phyloP scores from a whole-genome alignment of 2,888 invertebrate genomes.

The Pterobdella sp. region DNA sequence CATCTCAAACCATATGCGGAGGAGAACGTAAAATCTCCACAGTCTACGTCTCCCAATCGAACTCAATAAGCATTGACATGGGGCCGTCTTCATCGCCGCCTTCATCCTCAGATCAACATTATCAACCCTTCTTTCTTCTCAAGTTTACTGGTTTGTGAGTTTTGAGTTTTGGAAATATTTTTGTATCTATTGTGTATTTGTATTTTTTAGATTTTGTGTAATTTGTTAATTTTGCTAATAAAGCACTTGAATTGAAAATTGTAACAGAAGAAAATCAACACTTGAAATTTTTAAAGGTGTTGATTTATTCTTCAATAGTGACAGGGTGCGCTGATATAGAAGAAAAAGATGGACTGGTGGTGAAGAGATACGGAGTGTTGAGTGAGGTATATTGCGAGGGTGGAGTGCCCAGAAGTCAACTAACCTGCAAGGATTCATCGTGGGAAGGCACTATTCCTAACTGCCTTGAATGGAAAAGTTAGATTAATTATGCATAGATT shows the following conservation, averaged over 20 bases:
- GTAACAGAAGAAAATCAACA: too few species aligned
- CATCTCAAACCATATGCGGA: background rate
- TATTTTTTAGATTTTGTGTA: background rate
- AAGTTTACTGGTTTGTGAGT: background rate
- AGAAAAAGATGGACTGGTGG: slow-evolving; percentile 30
- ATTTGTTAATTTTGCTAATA: background rate
- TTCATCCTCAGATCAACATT: background rate
- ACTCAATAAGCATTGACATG: slow-evolving; percentile 8
- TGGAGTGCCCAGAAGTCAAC: slow-evolving; percentile 24
- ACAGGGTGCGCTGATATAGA: slow-evolving; percentile 34
- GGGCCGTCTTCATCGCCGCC: slow-evolving; percentile 3
- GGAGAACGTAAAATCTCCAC: background rate
- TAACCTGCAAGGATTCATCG: slow-evolving; percentile 24
- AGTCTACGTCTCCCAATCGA: slow-evolving; percentile 6
- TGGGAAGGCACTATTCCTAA: slow-evolving; percentile 27
- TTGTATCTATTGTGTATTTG: background rate
- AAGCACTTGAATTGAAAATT: background rate
- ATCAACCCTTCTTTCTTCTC: background rate
- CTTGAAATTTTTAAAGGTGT: too few species aligned
- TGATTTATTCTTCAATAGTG: too few species aligned
- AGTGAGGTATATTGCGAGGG: slow-evolving; percentile 33
- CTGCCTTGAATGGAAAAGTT: background rate
- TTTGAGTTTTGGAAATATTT: background rate
- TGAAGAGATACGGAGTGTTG: slow-evolving; percentile 31
- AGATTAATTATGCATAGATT: background rate